Percentiles rank a stretch among this genome's conserved stretches.
Evolutionary conservation across 2,888 invertebrate genomes (phyloP).

Genomic region (Cataglyphis cursor): DNA sequence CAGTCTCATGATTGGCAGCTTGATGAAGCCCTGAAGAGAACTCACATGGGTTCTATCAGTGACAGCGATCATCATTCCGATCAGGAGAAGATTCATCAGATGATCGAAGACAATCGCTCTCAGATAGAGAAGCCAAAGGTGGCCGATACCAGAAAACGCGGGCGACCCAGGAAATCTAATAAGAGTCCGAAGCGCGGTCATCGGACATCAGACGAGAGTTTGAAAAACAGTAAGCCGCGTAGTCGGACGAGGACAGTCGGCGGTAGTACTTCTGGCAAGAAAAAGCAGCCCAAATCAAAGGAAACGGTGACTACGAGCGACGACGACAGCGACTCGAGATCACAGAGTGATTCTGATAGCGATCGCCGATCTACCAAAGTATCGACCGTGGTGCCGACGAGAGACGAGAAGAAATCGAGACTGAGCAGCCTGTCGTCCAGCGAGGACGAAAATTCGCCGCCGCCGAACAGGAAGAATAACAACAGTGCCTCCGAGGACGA

Average conservation of each 20-base stretch:
- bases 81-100: constrained; percentile 81
- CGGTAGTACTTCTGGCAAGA: constrained; percentile 76
- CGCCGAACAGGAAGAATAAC: constrained; percentile 69
- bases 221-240: constrained; percentile 78
- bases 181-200: constrained; percentile 81
- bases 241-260: constrained; percentile 66
- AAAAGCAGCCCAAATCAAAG: constrained; percentile 86
- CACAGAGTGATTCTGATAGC: constrained; percentile 85
- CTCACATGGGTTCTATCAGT: constrained; percentile 86
- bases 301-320: constrained; percentile 85
- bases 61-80: constrained; percentile 84
- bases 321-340: constrained; percentile 82
- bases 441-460: constrained; percentile 78
- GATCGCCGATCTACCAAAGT: constrained; percentile 73
- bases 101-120: constrained; percentile 73
- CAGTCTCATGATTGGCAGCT: constrained; percentile 81
- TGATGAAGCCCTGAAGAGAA: constrained; percentile 85
- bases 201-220: constrained; percentile 74
- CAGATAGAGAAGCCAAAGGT: constrained; percentile 85
- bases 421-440: constrained; percentile 81
- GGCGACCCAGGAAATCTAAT: constrained; percentile 88
- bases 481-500: constrained; percentile 81
- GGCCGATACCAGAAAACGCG: constrained; percentile 85
- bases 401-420: constrained; percentile 74
- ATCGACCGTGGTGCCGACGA: constrained; percentile 62